Conservation (phyloP, 2,113 vertebrate species). For the Todiramphus saurophagus region DNA sequence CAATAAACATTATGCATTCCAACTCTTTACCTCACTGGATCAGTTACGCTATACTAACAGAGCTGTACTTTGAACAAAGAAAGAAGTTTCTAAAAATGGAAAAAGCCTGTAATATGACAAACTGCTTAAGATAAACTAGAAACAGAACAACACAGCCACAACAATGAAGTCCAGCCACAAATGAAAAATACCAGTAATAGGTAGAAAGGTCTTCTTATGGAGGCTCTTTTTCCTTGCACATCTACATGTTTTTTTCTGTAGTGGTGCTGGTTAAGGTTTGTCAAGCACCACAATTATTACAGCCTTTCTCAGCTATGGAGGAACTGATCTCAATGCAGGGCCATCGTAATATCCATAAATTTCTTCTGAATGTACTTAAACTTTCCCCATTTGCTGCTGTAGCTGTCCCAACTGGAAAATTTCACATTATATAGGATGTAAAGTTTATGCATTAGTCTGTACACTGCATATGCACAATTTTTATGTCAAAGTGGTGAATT, state of each 20-base stretch:
- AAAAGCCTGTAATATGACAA: neutral
- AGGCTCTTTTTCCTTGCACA: neutral
- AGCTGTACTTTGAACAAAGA: neutral
- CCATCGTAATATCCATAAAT: neutral
- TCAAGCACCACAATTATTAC: neutral
- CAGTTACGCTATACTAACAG: neutral
- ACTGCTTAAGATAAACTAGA: neutral
- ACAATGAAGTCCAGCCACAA: neutral
- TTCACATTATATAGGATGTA: neutral
- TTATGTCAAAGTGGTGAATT: neutral
- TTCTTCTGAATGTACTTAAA: neutral
- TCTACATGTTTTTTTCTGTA: neutral
- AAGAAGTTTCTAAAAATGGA: neutral
- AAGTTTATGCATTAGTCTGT: neutral
- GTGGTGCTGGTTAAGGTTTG: constrained; percentile 5
- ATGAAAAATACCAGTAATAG: neutral
- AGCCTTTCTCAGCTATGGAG: neutral
- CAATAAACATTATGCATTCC: neutral
- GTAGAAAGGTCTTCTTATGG: neutral
- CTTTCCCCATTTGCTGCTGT: neutral
- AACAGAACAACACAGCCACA: neutral
- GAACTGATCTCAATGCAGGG: neutral
- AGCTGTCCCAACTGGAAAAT: neutral
- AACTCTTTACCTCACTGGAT: neutral
- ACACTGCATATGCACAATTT: neutral